Evolutionary conservation across 2,113 vertebrate genomes (phyloP), one percentile per base, ranked within the genome.

Genomic region (Dunckerocampus dactyliophorus): DNA sequence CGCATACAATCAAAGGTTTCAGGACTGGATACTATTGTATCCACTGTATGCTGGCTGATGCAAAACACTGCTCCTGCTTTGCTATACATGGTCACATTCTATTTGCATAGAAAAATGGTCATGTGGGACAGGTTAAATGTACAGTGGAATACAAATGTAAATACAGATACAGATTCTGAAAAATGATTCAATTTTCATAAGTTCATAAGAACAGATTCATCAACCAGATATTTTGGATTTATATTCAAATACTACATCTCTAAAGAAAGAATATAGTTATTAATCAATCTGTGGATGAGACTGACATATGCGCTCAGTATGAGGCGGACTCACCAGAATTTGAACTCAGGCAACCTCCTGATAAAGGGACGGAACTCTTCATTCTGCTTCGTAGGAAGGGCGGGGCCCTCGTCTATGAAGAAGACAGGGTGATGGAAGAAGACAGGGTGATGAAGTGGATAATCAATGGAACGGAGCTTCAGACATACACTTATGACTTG

Each of bases 361-460:
- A 99, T 99, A 88, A 99, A 99, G 58, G 97, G 97, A 63, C 97
- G 93, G 71, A 99, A 99, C 82, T 99, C 97, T 82, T 99, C 97
- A 0, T 99, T 99, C 89, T 99, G 97, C 85, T 95, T 96, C 79
- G 97, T 99, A 0, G 97, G 97, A 75, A 99, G 89, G 21, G 94
- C 91, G 69, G 96, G 96, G 43, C 97, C 96, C 0, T 99, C 97
- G 74, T 99, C 97, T 99, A 76, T 15, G 67, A 21, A 11, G 49
- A 4, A 79, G 21, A 59, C 3, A 22, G 7, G 1, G n/a, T 48
- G 31, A 79, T 20, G 2, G 67, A 21, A 11, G 49, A 4, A 79
- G 21, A 59, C 3, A 22, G 7, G 1, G n/a, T 48, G 31, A 79
- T 20, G 2, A 15, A 22, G 24, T 51, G 46, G 43, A 59, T 22